Evolutionary conservation across 2,888 invertebrate species (phyloP), one percentile per base, ranked within the genome.

Genomic region (Napeogenes inachia): DNA sequence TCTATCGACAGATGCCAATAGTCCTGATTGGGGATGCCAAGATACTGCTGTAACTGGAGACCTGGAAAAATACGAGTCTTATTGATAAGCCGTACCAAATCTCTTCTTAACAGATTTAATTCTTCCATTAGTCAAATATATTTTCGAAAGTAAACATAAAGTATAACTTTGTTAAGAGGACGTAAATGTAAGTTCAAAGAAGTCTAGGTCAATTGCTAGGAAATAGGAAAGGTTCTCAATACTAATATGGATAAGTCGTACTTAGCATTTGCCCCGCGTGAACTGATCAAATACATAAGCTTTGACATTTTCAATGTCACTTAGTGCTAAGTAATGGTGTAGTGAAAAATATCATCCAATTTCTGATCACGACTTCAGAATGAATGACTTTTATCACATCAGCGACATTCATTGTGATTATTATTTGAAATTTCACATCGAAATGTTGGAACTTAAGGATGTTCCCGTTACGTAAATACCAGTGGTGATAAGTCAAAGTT

Each of bases 1-100:
- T 71, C 95, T 93, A 84, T 97, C 97, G 70, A 96, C 97, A 53
- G 96, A 95, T 59, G 96, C 95, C 61, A 98, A 87, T 64, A 93
- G 93, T 56, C 94, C 93, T 54, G 95, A 95, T 79, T 94, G 95
- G 5, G 96, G 96, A 82, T 96, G 95, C 97, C 97, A 98, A 54
- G 95, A 93, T 50, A 97, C 96, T 50, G 97, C 96, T 65, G 95
- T 95, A 64, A 97, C 96, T 53, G 96, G 94, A 61, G 94, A 92
- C 86, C 97, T 97, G 92, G 75, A 57, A 59, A 61, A 45, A 53
- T 54, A 13, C 6, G 56, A 50, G 45, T 21, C 21, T 21, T 21
- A 21, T 21, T 21, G 21, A 21, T 1, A 21, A 21, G 21, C 21
- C 21, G 21, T 21, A 21, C 21, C 21, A 21, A 21, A 21, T 21